Conservation (phyloP, 2,797 vertebrate species). For the Margarornis squamiger region DNA sequence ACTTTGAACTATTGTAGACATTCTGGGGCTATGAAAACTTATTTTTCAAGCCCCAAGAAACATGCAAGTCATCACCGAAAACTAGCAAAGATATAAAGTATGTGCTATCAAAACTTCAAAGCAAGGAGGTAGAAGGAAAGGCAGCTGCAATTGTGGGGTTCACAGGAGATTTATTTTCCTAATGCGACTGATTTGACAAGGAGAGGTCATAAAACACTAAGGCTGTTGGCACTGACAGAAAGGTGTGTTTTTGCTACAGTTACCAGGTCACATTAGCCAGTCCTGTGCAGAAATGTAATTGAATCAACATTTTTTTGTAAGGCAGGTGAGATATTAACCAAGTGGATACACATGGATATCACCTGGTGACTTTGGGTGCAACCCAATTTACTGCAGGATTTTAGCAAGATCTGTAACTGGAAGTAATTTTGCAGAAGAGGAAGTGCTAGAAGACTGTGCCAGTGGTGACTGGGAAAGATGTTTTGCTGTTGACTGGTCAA, state of each 20-base stretch:
- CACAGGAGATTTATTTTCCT: slow-evolving; percentile 17
- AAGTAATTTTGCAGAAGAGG: background rate
- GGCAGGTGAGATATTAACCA: background rate
- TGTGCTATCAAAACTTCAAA: slow-evolving; percentile 27
- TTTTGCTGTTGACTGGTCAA: background rate
- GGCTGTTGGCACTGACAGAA: background rate
- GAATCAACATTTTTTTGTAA: background rate
- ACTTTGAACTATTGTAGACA: background rate
- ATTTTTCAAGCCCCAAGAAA: slow-evolving; percentile 2
- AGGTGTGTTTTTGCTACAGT: background rate
- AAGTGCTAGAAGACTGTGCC: background rate
- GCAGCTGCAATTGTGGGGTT: background rate
- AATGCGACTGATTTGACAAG: background rate
- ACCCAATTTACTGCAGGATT: background rate
- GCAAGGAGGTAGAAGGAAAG: background rate
- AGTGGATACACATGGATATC: background rate
- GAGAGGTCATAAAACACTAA: background rate
- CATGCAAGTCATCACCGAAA: background rate
- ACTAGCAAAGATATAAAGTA: background rate
- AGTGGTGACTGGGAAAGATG: background rate
- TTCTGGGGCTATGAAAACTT: background rate
- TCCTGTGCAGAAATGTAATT: background rate
- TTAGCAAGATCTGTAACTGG: background rate
- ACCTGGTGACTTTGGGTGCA: background rate
- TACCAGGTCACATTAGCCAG: background rate